These are phyloP conservation scores for Callimorpha dominula DNA, from an alignment of 2,888 invertebrate species.

Conservation along the genomic window DNA sequence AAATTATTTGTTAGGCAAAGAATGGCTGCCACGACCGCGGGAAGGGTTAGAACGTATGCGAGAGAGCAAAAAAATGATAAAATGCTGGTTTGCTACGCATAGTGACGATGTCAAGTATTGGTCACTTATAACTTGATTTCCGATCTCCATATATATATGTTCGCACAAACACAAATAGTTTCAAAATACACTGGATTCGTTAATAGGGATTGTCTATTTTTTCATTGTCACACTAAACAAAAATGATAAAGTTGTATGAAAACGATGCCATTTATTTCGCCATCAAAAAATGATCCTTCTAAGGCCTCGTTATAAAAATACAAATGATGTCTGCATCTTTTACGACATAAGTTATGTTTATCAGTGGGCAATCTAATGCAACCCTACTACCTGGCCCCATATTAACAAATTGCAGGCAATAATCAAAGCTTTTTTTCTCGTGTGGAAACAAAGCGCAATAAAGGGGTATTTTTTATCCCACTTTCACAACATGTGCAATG, in stretches of 20 bases:
- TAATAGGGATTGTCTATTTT: background rate
- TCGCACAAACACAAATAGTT: background rate
- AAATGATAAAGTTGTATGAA: background rate
- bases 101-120: slow-evolving; percentile 54
- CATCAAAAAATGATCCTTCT: slow-evolving; percentile 10
- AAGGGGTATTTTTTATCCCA: slow-evolving; percentile 80
- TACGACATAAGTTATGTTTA: background rate
- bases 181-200: background rate
- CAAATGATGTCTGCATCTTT: slow-evolving; percentile 13
- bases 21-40: slow-evolving; percentile 77
- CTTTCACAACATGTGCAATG: slow-evolving; percentile 86
- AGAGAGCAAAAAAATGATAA: slow-evolving; percentile 77
- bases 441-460: slow-evolving; percentile 80
- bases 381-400: slow-evolving; percentile 57
- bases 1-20: slow-evolving; percentile 80
- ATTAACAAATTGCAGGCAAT: slow-evolving; percentile 85
- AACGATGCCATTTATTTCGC: slow-evolving; percentile 14
- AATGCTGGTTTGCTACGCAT: slow-evolving; percentile 65
- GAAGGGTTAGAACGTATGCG: slow-evolving; percentile 83
- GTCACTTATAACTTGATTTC: slow-evolving; percentile 25
- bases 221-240: background rate
- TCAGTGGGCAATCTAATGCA: slow-evolving; percentile 57
- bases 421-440: slow-evolving; percentile 79
- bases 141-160: background rate
- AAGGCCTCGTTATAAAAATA: slow-evolving; percentile 8